These are phyloP conservation scores for Hyles lineata DNA, from an alignment of 2,888 invertebrate genomes.

Conservation along the genomic window DNA sequence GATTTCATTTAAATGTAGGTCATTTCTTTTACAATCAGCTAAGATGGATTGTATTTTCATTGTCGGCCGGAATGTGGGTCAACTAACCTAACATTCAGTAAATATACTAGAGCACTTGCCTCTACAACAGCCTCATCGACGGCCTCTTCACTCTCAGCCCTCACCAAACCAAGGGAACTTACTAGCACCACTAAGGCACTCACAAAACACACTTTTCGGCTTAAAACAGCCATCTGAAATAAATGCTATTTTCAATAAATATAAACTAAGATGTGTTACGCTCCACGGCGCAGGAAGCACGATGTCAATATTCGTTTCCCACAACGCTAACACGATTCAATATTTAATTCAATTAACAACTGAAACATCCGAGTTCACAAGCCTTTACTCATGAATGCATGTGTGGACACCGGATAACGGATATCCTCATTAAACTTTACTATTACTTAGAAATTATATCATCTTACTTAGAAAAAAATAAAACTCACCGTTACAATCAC, in stretches of 20 bases:
- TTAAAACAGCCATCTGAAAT: slow-evolving; percentile 76
- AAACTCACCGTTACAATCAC: slow-evolving; percentile 3
- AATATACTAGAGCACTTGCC: slow-evolving; percentile 57
- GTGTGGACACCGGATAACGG: slow-evolving; percentile 67
- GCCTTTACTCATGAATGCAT: slow-evolving; percentile 20
- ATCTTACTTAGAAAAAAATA: background rate
- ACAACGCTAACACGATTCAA: slow-evolving; percentile 28
- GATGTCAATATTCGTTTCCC: slow-evolving; percentile 1
- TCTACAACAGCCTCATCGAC: slow-evolving; percentile 73
- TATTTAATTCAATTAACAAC: slow-evolving; percentile 58
- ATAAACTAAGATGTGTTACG: background rate
- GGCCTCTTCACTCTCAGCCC: slow-evolving; percentile 56
- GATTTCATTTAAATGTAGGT: slow-evolving; percentile 37
- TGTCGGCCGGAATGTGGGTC: slow-evolving; percentile 48
- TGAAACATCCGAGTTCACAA: slow-evolving; percentile 32
- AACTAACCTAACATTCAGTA: slow-evolving; percentile 48
- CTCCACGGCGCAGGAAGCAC: background rate
- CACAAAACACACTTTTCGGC: slow-evolving; percentile 57
- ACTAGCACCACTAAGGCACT: slow-evolving; percentile 65
- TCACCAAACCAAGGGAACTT: slow-evolving; percentile 49
- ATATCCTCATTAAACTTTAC: slow-evolving; percentile 69
- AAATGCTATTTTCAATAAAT: slow-evolving; percentile 26
- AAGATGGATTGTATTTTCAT: slow-evolving; percentile 24
- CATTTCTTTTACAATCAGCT: slow-evolving; percentile 33
- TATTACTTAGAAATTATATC: background rate